Evolutionary conservation across 1,140 invertebrate species (phyloP).

Genomic region (Ditylenchus dipsaci): DNA sequence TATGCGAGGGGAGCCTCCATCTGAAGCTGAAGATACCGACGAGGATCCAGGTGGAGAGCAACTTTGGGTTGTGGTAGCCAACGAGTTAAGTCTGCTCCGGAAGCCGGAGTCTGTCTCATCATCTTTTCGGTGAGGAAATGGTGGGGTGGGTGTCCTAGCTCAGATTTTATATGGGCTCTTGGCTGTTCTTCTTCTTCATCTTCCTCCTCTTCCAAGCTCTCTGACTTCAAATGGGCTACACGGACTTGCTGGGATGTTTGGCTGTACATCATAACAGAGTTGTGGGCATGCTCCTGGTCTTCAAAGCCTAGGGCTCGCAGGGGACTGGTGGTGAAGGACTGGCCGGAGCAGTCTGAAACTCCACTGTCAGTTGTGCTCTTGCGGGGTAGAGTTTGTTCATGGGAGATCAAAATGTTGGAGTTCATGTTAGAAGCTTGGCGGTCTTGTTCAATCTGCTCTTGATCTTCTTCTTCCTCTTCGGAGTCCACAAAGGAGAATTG

Average conservation of each 20-base stretch:
- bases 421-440: too few relatives aligned
- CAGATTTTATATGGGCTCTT: background rate
- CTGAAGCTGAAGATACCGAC: background rate
- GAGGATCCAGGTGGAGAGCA: constrained; percentile 4
- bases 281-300: background rate
- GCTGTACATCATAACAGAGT: background rate
- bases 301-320: background rate
- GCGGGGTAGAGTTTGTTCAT: background rate
- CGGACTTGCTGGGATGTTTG: background rate
- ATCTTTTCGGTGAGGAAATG: background rate
- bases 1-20: background rate
- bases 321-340: background rate
- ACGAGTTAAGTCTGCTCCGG: constrained; percentile 3
- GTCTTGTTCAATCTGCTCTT: background rate
- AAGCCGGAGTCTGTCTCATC: constrained; percentile 7
- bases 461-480: constrained; percentile 15
- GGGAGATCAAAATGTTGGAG: too few relatives aligned
- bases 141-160: background rate
- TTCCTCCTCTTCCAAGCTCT: constrained; percentile 6
- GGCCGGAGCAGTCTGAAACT: constrained; percentile 3
- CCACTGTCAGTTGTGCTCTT: constrained; percentile 1
- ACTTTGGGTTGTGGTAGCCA: background rate
- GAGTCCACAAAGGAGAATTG: constrained; percentile 42
- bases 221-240: background rate
- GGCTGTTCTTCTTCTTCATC: constrained; percentile 5